Evolutionary conservation across 2,888 invertebrate species (phyloP), one percentile per base, ranked within the genome.

Genomic region (Epinotia bilunana): DNA sequence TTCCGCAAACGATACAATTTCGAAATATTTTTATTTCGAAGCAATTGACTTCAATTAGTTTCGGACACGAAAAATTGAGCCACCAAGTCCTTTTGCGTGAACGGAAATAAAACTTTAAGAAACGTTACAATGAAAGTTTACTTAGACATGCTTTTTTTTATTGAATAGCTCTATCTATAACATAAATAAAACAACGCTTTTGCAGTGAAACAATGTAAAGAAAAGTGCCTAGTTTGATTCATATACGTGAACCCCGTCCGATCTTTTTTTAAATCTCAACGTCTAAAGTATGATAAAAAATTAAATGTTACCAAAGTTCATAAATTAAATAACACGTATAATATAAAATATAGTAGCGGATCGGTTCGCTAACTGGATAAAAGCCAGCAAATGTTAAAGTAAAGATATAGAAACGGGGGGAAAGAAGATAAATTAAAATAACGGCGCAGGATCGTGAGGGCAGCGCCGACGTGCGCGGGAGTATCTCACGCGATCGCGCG

Each of bases 401-500:
- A 55, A 71, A 71, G 74, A 74, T 77, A 77, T 77, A 77, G 75
- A 76, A 77, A 72, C 72, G 71, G 78, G 69, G 74, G 77, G 60
- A 74, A 74, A 81, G 78, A 79, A 78, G 78, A 80, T 81, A 83
- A 84, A 81, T 81, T 81, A 81, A 83, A 83, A 81, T 82, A 83
- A 83, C 82, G 83, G 82, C 75, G 46, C 77, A 75, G 79, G 78
- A 79, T 80, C 79, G 81, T 79, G 83, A 84, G 82, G 80, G 73
- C 74, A 64, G 85, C 78, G 81, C 80, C 80, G 86, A 89, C 90
- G 90, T 90, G 91, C 85, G 81, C 84, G 82, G 78, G 80, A 81
- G 82, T 87, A 90, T 91, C 91, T 89, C 91, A 90, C 91, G 90
- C 91, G 88, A 91, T 90, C 91, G 80, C 81, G 70, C 81, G 82